Percentiles rank a stretch among this genome's conserved stretches.
phyloP scores from a whole-genome alignment of 2,113 vertebrate species.

The Tympanuchus pallidicinctus region DNA sequence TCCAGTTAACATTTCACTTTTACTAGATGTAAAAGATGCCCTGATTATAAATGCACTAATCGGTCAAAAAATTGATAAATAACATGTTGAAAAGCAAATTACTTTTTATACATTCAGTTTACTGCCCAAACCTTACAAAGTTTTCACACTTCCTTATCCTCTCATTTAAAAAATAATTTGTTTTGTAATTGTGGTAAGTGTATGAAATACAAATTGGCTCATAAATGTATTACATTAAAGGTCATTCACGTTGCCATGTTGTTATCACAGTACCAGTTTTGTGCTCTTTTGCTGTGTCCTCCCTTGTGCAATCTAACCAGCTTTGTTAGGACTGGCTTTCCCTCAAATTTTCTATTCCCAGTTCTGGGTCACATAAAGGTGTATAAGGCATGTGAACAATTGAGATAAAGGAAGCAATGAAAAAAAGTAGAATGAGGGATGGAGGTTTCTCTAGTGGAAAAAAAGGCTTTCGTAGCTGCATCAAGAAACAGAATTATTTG shows the following conservation, averaged over 20 bases:
- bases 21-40: not conserved
- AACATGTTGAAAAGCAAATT: not conserved
- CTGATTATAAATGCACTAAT: not conserved
- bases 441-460: not conserved
- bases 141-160: not conserved
- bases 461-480: not conserved
- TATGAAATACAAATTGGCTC: not conserved
- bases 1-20: not conserved
- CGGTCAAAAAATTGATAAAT: not conserved
- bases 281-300: not conserved
- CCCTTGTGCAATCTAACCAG: not conserved
- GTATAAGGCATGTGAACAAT: not conserved
- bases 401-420: not conserved
- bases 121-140: not conserved
- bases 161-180: not conserved
- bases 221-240: not conserved
- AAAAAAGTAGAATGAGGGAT: not conserved
- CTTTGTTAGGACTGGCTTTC: not conserved
- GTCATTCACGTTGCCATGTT: not conserved
- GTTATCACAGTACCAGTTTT: not conserved
- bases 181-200: not conserved
- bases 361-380: not conserved
- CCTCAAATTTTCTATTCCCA: not conserved
- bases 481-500: not conserved
- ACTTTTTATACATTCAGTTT: not conserved